These are phyloP conservation scores for Leguminivora glycinivorella DNA, from an alignment of 1,140 invertebrate genomes.

Conservation along the genomic window DNA sequence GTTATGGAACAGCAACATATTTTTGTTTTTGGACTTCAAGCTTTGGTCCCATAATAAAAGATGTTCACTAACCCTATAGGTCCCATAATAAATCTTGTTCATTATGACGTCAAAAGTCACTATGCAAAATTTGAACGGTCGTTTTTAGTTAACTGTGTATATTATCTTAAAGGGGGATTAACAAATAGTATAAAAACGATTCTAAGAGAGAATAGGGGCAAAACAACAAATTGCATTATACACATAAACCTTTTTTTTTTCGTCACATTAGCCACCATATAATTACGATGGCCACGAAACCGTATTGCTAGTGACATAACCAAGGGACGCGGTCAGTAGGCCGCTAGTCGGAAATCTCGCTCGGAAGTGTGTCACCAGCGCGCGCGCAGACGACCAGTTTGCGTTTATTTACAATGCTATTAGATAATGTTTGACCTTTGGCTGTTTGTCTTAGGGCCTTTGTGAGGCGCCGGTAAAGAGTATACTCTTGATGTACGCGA, in stretches of 20 bases:
- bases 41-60: too few species aligned
- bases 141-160: too few species aligned
- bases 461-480: background rate
- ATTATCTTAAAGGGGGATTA: too few species aligned
- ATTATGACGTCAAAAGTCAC: too few species aligned
- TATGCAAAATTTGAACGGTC: too few species aligned
- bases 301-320: constrained; percentile 20
- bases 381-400: constrained; percentile 26
- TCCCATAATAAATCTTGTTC: too few species aligned
- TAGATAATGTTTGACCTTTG: constrained; percentile 59
- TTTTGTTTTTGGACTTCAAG: too few species aligned
- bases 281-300: constrained; percentile 23
- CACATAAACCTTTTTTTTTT: background rate
- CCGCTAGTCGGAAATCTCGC: constrained; percentile 41
- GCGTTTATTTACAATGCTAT: constrained; percentile 36
- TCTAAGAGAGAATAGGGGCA: too few species aligned
- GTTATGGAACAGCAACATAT: too few species aligned
- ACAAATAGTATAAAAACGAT: too few species aligned
- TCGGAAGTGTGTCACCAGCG: constrained; percentile 58
- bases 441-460: constrained; percentile 42
- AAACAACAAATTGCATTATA: background rate
- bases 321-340: constrained; percentile 25
- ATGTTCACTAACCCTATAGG: too few species aligned
- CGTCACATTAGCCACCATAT: constrained; percentile 20
- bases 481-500: background rate